These are phyloP conservation scores for Xestobium rufovillosum DNA, from an alignment of 2,888 invertebrate genomes.

Conservation along the genomic window DNA sequence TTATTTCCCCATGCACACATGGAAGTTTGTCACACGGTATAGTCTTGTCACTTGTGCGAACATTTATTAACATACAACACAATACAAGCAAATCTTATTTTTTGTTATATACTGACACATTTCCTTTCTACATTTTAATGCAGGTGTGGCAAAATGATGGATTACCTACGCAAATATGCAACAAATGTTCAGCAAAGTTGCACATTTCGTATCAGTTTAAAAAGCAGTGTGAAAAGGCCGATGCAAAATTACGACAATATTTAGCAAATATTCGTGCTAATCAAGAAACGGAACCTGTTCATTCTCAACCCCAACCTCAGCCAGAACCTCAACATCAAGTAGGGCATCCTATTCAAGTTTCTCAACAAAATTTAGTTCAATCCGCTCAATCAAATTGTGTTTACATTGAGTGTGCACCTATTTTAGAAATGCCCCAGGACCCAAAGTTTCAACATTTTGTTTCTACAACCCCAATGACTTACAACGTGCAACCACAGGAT, in stretches of 20 bases:
- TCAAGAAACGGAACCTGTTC: slow-evolving; percentile 16
- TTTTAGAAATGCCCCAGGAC: slow-evolving; percentile 32
- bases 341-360: slow-evolving; percentile 9
- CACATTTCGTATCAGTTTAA: slow-evolving; percentile 45
- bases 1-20: no score
- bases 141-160: slow-evolving; percentile 46
- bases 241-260: slow-evolving; percentile 40
- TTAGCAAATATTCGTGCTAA: slow-evolving; percentile 23
- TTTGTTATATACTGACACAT: no score
- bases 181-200: slow-evolving; percentile 43
- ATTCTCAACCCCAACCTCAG: slow-evolving; percentile 18
- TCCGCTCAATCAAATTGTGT: slow-evolving; percentile 32
- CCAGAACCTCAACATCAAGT: slow-evolving; percentile 20
- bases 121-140: slow-evolving; percentile 6
- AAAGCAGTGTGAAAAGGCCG: slow-evolving; percentile 44
- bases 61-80: no score
- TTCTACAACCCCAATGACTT: slow-evolving; percentile 32
- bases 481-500: slow-evolving; percentile 33
- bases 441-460: slow-evolving; percentile 29
- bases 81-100: no score
- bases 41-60: no score
- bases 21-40: no score
- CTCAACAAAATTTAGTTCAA: slow-evolving; percentile 19
- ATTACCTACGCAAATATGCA: slow-evolving; percentile 43
- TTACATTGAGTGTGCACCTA: slow-evolving; percentile 37